Evolutionary conservation across 2,797 vertebrate species (phyloP), one percentile per base, ranked within the genome.

Genomic region (Microctenopoma stevenorrisi): DNA sequence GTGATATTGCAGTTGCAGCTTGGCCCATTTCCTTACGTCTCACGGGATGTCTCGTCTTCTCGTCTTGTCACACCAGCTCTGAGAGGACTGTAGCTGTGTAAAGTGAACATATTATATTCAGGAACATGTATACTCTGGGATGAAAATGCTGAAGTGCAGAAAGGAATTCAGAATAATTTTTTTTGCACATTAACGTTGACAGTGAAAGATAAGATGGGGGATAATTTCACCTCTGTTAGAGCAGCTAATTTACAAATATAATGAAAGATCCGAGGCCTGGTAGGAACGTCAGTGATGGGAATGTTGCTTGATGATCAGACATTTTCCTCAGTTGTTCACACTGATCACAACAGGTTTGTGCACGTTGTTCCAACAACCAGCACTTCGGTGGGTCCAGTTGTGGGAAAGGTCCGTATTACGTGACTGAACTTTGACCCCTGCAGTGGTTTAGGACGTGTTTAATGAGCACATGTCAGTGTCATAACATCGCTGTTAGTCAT

Each of bases 21-120:
- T 51, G 81, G 81, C 81, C 70, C 85, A 72, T 84, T 86, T 84
- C 40, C 79, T 59, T 0, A 30, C 57, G 71, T 84, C 81, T 79
- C 83, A 5, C 13, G 75, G 63, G 83, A 78, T 13, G 77, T 65
- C 70, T 37, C 68, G 38, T 74, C 76, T 53, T 68, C 73, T 73
- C 68, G 72, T 64, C 67, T 73, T 78, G 81, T 86, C 82, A 80
- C 80, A 51, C 1, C 69, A 16, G 66, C 61, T 64, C 54, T 15
- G 53, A 68, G 61, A 40, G 51, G 56, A 30, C 61, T 25, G 25
- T 11, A 55, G 83, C 61, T 66, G 52, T 74, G 78, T 69, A 50
- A 75, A 61, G 55, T 30, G 48, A 35, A 54, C 0, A 4, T 48
- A 38, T 77, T 78, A 68, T 63, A 59, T 68, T 64, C 57, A 30